These are phyloP conservation scores for Plutella xylostella DNA, from an alignment of 2,888 invertebrate species.

Conservation along the genomic window DNA sequence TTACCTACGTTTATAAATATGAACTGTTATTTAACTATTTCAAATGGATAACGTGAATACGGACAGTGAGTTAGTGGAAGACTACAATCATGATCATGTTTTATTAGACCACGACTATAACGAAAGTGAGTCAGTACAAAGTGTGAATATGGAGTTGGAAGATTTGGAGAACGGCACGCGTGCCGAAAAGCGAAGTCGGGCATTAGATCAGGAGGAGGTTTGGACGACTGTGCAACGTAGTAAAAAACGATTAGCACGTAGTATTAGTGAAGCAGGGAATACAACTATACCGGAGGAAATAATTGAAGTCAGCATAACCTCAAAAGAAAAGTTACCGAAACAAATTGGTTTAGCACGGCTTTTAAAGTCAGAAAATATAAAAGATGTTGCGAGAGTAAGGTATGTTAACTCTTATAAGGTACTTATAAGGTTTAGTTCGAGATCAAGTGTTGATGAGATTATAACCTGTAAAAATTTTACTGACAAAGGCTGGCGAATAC, in stretches of 20 bases:
- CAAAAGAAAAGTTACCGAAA: conserved; percentile 8
- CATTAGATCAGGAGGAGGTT: background rate
- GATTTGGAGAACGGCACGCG: no score
- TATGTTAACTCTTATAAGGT: conserved; percentile 14
- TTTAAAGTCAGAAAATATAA: conserved; percentile 1
- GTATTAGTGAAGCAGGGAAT: background rate
- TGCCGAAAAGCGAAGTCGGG: background rate
- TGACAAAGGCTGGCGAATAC: conserved; percentile 8
- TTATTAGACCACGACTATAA: no score
- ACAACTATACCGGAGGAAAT: background rate
- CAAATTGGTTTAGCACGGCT: conserved; percentile 8
- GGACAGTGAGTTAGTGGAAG: no score
- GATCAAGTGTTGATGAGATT: conserved; percentile 5
- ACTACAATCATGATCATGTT: no score
- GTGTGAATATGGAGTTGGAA: no score
- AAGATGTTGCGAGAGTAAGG: background rate
- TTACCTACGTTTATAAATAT: no score
- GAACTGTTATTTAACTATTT: no score
- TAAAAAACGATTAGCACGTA: background rate
- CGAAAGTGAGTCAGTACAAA: no score
- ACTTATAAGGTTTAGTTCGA: conserved; percentile 7
- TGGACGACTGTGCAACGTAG: background rate
- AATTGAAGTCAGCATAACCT: background rate
- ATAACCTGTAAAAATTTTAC: conserved; percentile 5
- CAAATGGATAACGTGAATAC: no score